Conservation (phyloP, 2,797 vertebrate species). For the Microtus obscurus region DNA sequence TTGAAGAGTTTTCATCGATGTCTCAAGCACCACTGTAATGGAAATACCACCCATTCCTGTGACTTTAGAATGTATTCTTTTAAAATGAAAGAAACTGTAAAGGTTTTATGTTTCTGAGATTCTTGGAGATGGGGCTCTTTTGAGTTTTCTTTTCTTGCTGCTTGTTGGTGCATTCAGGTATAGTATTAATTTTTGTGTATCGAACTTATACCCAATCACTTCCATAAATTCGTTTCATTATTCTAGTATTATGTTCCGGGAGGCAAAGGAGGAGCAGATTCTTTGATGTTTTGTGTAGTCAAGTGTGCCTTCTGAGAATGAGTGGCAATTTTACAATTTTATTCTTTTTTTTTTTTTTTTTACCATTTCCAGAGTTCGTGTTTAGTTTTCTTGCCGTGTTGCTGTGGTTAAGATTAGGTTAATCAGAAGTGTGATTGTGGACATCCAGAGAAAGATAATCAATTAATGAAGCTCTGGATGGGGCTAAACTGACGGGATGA, state of each 20-base stretch:
- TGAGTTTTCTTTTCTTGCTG: constrained; percentile 17
- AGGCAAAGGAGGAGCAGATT: neutral
- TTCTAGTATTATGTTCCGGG: neutral
- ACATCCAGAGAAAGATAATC: neutral
- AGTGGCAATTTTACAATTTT: neutral
- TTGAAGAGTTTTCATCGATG: constrained; percentile 23
- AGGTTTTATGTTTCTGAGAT: constrained; percentile 7
- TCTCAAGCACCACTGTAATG: neutral
- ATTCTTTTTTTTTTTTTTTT: no score
- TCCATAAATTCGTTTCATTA: constrained; percentile 1
- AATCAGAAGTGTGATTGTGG: neutral
- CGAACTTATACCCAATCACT: neutral
- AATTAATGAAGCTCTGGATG: neutral
- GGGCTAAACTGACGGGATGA: neutral
- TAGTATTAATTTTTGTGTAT: neutral
- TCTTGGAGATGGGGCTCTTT: neutral
- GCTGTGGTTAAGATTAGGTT: neutral
- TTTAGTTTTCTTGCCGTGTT: constrained; percentile 33
- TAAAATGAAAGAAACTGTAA: constrained; percentile 37
- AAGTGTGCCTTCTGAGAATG: constrained; percentile 28
- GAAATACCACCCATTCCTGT: neutral
- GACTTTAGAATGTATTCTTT: neutral
- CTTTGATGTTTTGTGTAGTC: neutral
- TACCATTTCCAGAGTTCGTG: neutral
- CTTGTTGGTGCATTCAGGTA: neutral